phyloP scores from a whole-genome alignment of 2,797 vertebrate species.

The Eurystomus glaucurus region DNA sequence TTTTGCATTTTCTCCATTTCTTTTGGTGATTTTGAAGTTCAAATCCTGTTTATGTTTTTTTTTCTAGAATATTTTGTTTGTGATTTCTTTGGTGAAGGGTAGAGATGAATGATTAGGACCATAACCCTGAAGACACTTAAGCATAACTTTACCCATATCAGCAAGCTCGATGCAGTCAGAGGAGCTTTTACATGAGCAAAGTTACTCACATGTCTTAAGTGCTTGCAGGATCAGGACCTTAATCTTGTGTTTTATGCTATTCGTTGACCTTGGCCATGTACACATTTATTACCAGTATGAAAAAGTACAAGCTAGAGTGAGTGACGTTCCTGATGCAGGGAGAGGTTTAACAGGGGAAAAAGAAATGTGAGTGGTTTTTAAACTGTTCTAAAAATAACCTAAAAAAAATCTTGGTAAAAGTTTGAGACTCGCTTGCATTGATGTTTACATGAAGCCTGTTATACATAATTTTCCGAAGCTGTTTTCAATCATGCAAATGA shows the following conservation, averaged over 20 bases:
- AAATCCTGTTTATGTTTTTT: not conserved
- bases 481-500: slow-evolving; percentile 97
- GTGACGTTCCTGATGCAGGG: slow-evolving; percentile 45
- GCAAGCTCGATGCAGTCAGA: not conserved
- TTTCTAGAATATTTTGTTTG: not conserved
- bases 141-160: slow-evolving; percentile 46
- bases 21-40: not conserved
- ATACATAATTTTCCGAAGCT: slow-evolving; percentile 91
- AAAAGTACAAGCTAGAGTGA: slow-evolving; percentile 57
- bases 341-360: slow-evolving; percentile 54
- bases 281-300: slow-evolving; percentile 62
- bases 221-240: slow-evolving; percentile 70
- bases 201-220: slow-evolving; percentile 47
- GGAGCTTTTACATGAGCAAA: slow-evolving; percentile 35
- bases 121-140: not conserved
- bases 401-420: slow-evolving; percentile 72
- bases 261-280: slow-evolving; percentile 69
- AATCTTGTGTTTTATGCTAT: slow-evolving; percentile 73
- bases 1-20: not conserved
- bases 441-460: slow-evolving; percentile 80
- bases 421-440: slow-evolving; percentile 66
- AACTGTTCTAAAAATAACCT: slow-evolving; percentile 66
- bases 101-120: not conserved
- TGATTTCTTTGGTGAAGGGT: not conserved
- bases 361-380: slow-evolving; percentile 18